A percentile compares a stretch with the other conserved stretches of the same genome.
Evolutionary conservation across 2,113 vertebrate species (phyloP).

Genomic region (Saguinus imperator): DNA sequence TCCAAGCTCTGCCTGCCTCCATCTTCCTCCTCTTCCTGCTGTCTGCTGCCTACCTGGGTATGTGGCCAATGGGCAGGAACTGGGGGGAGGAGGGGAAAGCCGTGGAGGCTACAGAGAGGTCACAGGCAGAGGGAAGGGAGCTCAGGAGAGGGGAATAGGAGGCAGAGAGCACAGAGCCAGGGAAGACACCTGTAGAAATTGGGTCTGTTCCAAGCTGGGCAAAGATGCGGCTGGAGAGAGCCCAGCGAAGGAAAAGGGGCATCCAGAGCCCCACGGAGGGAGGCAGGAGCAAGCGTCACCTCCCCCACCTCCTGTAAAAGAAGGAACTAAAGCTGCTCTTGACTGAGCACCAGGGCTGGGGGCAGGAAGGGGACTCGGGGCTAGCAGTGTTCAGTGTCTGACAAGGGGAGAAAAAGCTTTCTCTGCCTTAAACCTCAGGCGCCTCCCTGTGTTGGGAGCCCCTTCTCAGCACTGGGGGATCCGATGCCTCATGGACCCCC

Average conservation of each 20-base stretch:
- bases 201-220: background rate
- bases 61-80: background rate
- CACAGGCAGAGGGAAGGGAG: background rate
- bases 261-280: background rate
- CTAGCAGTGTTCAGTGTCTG: background rate
- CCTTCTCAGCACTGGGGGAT: background rate
- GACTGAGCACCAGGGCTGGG: background rate
- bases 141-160: no score
- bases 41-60: background rate
- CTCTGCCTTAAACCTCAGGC: background rate
- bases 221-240: background rate
- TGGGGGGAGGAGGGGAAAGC: background rate
- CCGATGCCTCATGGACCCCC: fast-evolving
- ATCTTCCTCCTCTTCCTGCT: slow-evolving; percentile 37
- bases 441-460: background rate
- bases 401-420: background rate
- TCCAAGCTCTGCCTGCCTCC: background rate
- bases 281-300: background rate
- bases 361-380: background rate
- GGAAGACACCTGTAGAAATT: background rate
- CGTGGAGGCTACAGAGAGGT: background rate
- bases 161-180: background rate
- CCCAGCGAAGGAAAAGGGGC: fast-evolving
- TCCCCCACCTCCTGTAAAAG: slow-evolving; percentile 5
- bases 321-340: slow-evolving; percentile 56